phyloP scores from a whole-genome alignment of 1,140 invertebrate species.

The Eufriesea mexicana region DNA sequence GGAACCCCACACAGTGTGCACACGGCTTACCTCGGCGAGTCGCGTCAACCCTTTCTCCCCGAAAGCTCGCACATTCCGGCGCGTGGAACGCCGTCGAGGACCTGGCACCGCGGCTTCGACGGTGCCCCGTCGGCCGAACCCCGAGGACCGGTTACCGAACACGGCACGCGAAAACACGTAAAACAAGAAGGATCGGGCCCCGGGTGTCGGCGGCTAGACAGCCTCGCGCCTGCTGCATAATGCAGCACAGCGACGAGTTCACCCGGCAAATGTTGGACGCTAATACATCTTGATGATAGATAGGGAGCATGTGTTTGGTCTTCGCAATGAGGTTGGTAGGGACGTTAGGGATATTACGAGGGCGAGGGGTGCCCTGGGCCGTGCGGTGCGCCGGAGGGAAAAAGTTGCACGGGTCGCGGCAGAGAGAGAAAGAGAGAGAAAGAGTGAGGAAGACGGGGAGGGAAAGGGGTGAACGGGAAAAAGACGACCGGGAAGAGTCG shows the following conservation, averaged over 20 bases:
- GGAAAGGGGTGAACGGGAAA: neutral
- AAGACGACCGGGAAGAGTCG: neutral
- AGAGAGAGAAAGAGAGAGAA: neutral
- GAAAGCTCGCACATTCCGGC: neutral
- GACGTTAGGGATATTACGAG: slow-evolving; percentile 66
- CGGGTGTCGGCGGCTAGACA: slow-evolving; percentile 41
- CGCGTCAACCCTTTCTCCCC: slow-evolving; percentile 22
- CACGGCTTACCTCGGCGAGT: neutral
- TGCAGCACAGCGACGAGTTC: slow-evolving; percentile 79
- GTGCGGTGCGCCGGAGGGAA: neutral
- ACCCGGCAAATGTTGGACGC: slow-evolving; percentile 80
- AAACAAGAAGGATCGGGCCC: slow-evolving; percentile 49
- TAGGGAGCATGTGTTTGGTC: slow-evolving; percentile 81
- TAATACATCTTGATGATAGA: slow-evolving; percentile 83
- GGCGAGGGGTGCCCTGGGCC: neutral
- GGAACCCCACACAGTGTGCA: neutral
- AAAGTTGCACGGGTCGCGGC: neutral
- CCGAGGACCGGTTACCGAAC: slow-evolving; percentile 6
- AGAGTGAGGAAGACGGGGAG: neutral
- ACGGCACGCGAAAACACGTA: slow-evolving; percentile 42
- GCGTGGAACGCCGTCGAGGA: neutral
- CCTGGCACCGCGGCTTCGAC: neutral
- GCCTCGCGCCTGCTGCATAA: slow-evolving; percentile 74
- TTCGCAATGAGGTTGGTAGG: slow-evolving; percentile 77
- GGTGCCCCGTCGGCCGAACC: neutral